These are phyloP conservation scores for Yponomeuta sedellus DNA, from an alignment of 2,888 invertebrate genomes.

Conservation along the genomic window DNA sequence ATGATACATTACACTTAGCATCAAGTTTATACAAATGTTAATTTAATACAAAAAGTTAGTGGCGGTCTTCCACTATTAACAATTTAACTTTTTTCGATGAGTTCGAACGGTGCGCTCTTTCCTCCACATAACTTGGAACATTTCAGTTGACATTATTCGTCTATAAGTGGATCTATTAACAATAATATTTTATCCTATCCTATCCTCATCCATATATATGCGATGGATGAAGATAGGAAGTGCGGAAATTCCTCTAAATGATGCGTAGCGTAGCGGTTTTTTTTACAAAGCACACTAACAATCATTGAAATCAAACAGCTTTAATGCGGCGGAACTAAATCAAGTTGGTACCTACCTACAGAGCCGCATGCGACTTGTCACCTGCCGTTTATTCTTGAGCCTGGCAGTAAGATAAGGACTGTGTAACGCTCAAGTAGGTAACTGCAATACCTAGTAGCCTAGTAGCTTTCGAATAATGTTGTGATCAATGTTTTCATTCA, in stretches of 20 bases:
- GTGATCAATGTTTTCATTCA: not conserved
- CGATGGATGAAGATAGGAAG: no score
- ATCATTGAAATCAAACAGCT: not conserved
- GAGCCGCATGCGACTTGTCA: not conserved
- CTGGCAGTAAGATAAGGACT: not conserved
- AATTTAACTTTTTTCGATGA: no score
- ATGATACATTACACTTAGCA: no score
- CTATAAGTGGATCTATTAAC: no score
- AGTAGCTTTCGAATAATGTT: not conserved
- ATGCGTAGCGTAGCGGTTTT: not conserved
- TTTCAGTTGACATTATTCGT: no score
- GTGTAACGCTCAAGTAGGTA: not conserved
- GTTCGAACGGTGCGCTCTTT: no score
- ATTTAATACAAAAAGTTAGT: no score
- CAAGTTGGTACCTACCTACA: not conserved
- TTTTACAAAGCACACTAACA: not conserved
- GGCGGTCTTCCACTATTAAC: no score
- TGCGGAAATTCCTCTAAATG: not conserved
- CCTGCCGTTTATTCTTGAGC: not conserved
- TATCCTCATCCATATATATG: no score
- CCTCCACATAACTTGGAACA: no score
- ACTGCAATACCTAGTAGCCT: not conserved
- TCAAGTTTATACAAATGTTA: no score
- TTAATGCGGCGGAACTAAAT: not conserved
- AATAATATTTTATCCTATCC: no score